Evolutionary conservation across 2,797 vertebrate species (phyloP).

Genomic region (Danio aesculapii): DNA sequence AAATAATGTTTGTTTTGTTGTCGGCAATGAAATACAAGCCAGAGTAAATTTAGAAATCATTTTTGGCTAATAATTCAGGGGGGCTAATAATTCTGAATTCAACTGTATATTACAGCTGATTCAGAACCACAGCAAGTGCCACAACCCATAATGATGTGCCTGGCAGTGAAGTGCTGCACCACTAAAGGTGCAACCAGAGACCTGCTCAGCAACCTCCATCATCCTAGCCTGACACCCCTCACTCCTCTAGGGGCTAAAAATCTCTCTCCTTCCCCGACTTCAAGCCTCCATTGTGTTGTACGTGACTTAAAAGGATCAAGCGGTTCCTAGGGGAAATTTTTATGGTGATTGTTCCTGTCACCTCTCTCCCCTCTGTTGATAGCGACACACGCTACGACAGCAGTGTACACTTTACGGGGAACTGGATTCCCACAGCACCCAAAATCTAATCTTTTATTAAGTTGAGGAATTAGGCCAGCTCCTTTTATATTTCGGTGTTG

Average conservation of each 20-base stretch:
- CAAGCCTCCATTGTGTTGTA: conserved; percentile 55
- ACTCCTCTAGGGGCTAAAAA: conserved; percentile 41
- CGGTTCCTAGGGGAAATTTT: conserved; percentile 51
- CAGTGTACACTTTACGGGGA: conserved; percentile 51
- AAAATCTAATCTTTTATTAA: conserved; percentile 32
- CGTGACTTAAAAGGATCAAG: conserved; percentile 63
- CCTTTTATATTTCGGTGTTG: neutral
- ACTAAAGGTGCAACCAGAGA: conserved; percentile 23
- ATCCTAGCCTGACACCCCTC: conserved; percentile 63
- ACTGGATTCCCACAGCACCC: conserved; percentile 34
- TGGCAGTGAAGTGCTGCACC: neutral
- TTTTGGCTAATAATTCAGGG: no score
- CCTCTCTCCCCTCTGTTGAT: conserved; percentile 47
- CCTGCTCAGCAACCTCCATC: conserved; percentile 65
- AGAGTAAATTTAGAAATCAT: no score
- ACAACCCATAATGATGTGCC: conserved; percentile 8
- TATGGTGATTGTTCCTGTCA: conserved; percentile 48
- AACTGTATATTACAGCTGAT: neutral
- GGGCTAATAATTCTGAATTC: no score
- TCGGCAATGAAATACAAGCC: no score
- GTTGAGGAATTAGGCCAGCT: conserved; percentile 10
- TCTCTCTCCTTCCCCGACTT: conserved; percentile 56
- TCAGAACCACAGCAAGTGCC: conserved; percentile 2
- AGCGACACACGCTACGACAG: conserved; percentile 53
- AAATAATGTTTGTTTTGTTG: no score